phyloP scores from a whole-genome alignment of 2,888 invertebrate species.

The Zaprionus obscuricornis region DNA sequence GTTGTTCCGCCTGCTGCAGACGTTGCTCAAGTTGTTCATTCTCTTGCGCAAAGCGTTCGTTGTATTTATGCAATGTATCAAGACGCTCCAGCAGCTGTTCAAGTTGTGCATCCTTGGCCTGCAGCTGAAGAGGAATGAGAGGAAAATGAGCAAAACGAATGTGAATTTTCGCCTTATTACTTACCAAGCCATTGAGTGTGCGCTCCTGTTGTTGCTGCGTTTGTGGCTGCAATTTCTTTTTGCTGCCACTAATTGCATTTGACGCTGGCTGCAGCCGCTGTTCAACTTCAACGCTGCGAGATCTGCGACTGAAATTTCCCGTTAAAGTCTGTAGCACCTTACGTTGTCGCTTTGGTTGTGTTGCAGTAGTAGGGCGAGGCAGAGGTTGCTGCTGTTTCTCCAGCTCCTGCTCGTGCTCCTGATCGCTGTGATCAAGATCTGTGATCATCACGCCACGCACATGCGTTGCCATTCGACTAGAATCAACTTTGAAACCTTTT shows the following conservation, averaged over 20 bases:
- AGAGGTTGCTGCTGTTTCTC: background rate
- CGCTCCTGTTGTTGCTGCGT: slow-evolving; percentile 56
- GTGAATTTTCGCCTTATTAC: background rate
- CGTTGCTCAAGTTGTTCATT: slow-evolving; percentile 86
- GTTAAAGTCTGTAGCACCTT: slow-evolving; percentile 75
- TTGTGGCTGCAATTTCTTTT: no score
- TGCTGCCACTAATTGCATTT: background rate
- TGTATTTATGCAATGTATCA: slow-evolving; percentile 85
- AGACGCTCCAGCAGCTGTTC: slow-evolving; percentile 87
- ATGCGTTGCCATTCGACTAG: slow-evolving; percentile 48
- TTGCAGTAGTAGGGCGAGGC: background rate
- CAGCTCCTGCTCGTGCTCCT: slow-evolving; percentile 17
- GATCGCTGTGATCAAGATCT: slow-evolving; percentile 78
- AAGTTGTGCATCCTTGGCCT: slow-evolving; percentile 86
- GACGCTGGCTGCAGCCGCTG: slow-evolving; percentile 30
- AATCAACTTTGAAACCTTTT: no score
- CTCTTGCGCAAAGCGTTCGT: slow-evolving; percentile 86
- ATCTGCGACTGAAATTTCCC: slow-evolving; percentile 79
- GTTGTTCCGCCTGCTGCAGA: slow-evolving; percentile 81
- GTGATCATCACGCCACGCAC: slow-evolving; percentile 67
- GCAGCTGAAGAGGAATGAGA: slow-evolving; percentile 81
- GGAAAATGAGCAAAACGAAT: background rate
- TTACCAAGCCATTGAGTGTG: slow-evolving; percentile 77
- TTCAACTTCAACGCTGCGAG: slow-evolving; percentile 76
- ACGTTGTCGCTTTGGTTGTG: slow-evolving; percentile 50